Conservation (phyloP, 2,113 vertebrate genomes). For the Heptranchias perlo region DNA sequence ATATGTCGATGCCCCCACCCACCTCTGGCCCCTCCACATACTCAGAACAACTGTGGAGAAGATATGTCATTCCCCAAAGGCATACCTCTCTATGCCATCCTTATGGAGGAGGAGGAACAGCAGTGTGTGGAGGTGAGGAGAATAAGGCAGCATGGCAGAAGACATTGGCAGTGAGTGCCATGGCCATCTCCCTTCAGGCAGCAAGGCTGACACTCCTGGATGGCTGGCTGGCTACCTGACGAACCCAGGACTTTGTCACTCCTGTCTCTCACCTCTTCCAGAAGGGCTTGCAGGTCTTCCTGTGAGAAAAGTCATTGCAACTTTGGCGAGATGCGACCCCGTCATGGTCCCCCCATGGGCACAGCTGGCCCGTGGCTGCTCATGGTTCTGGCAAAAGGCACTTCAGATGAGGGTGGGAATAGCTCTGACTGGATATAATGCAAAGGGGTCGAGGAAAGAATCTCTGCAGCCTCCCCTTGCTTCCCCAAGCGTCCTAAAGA, state of each 20-base stretch:
- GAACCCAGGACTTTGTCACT: background rate
- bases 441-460: no score
- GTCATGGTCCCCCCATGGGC: background rate
- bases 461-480: no score
- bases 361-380: background rate
- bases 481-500: background rate
- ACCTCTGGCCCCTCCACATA: no score
- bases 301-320: no score
- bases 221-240: background rate
- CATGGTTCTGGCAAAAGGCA: background rate
- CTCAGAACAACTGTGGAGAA: no score
- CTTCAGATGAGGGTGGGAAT: background rate
- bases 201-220: background rate
- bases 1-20: no score
- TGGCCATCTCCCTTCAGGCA: no score
- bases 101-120: no score
- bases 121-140: no score
- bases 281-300: background rate
- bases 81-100: no score
- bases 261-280: background rate
- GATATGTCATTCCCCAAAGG: background rate
- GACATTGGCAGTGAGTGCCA: background rate
- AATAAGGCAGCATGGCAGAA: background rate
- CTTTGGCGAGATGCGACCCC: no score
- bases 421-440: background rate